Evolutionary conservation across 1,140 invertebrate genomes (phyloP).

Genomic region (Neodiprion fabricii): DNA sequence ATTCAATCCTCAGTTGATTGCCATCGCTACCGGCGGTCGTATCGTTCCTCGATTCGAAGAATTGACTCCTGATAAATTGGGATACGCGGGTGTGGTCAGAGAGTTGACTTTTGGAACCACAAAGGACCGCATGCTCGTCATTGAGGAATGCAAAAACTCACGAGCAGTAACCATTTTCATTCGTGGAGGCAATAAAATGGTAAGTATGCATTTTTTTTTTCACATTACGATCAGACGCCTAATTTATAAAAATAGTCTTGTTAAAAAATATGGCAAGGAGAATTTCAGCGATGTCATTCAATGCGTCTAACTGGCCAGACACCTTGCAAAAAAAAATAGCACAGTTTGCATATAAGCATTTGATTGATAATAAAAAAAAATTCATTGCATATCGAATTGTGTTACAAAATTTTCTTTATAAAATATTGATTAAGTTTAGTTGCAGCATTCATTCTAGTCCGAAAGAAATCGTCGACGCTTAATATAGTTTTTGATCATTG

Average conservation of each 20-base stretch:
- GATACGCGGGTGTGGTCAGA: conserved; percentile 90
- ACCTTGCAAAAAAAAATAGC: conserved; percentile 49
- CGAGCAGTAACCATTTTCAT: conserved; percentile 97
- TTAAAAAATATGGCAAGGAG: conserved; percentile 42
- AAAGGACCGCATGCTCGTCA: conserved; percentile 97
- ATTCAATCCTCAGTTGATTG: conserved; percentile 76
- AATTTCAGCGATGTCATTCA: conserved; percentile 47
- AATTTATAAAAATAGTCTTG: conserved; percentile 11
- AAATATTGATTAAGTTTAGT: conserved; percentile 3
- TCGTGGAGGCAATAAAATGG: conserved; percentile 98
- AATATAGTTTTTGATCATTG: too few relatives aligned
- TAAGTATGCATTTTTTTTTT: conserved; percentile 45
- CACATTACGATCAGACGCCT: conserved; percentile 18
- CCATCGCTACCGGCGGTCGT: conserved; percentile 97
- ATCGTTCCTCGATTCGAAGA: conserved; percentile 98
- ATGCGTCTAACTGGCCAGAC: conserved; percentile 50
- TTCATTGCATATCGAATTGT: conserved; percentile 14
- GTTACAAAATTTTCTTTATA: conserved; percentile 10
- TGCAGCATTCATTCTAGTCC: too few relatives aligned
- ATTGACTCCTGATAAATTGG: conserved; percentile 91
- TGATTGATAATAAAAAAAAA: conserved; percentile 5
- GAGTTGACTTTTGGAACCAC: conserved; percentile 97
- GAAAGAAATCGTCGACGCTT: too few relatives aligned
- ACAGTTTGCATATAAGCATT: conserved; percentile 28
- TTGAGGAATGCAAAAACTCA: conserved; percentile 97